phyloP scores from a whole-genome alignment of 2,797 vertebrate species.

The Diplodus sargus region DNA sequence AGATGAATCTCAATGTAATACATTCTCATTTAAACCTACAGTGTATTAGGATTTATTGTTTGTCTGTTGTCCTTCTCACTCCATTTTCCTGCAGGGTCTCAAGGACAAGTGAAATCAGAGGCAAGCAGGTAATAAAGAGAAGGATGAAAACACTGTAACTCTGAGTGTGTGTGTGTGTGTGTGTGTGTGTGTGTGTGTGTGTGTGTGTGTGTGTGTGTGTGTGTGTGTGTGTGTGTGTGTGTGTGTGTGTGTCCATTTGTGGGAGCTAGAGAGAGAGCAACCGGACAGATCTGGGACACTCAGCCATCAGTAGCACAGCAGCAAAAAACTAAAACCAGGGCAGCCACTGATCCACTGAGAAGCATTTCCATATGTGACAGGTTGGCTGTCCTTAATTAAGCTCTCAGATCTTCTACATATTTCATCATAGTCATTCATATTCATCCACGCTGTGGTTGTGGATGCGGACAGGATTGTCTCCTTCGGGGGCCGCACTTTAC shows the following conservation, averaged over 20 bases:
- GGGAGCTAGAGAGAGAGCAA: slow-evolving; percentile 42
- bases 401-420: slow-evolving; percentile 64
- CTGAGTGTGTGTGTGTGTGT: neutral
- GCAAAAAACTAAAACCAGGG: slow-evolving; percentile 71
- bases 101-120: slow-evolving; percentile 45
- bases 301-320: slow-evolving; percentile 55
- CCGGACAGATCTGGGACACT: slow-evolving; percentile 78
- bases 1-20: neutral
- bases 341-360: slow-evolving; percentile 71
- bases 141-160: slow-evolving; percentile 11
- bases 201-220: no score
- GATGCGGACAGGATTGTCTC: slow-evolving; percentile 20
- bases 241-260: slow-evolving; percentile 45
- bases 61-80: slow-evolving; percentile 1
- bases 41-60: neutral
- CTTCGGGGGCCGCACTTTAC: slow-evolving; percentile 20
- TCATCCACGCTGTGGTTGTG: slow-evolving; percentile 33
- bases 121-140: slow-evolving; percentile 7
- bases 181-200: no score
- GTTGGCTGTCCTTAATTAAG: slow-evolving; percentile 73
- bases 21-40: neutral
- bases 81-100: slow-evolving; percentile 12
- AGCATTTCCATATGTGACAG: slow-evolving; percentile 69
- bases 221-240: neutral
- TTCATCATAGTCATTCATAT: slow-evolving; percentile 73